Base-by-base conservation (phyloP, 2,797 vertebrate genomes). In the Trachurus trachurus region DNA sequence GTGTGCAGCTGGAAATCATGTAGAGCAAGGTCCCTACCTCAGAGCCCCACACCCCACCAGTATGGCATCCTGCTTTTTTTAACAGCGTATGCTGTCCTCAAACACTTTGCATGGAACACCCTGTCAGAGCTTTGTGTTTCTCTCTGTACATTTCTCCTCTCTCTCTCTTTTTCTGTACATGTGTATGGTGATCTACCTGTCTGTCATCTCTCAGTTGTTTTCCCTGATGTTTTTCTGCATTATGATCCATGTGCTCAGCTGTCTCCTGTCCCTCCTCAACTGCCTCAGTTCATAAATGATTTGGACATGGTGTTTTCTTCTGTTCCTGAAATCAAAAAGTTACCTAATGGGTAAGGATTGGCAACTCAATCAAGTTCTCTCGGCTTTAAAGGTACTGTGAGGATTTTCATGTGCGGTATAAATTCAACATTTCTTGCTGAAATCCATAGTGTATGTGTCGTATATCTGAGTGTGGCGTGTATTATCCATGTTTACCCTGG, bases 1-100 rank as follows among this genome's bases (percentile, higher is more conserved):
- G 68, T 83, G 60, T 68, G 66, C 87, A 81, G 69, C 82, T 90
- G 75, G 81, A 74, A 85, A 84, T 92, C 82, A 80, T 40, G 17
- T 50, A 81, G 85, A 76, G 60, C 67, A 26, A 60, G 63, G 76
- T 76, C 40, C 74, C 45, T 53, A 78, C 71, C 73, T 80, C 72
- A 47, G 49, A 58, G 66, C 81, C 70, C 21, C 68, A 66, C 47
- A 6, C 53, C 47, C 21, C 47, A 17, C 34, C 21, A 10, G 16
- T 64, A 47, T 26, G 68, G 59, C 64, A 37, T 53, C 53, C 62
- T 61, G 70, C 76, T 82, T 85, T 58, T 87, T 88, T 84, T 73
- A 83, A 69, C 65, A 72, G 42, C 71, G 70, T 34, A 49, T 15
- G 12, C 53, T 37, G 44, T 63, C 54, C 58, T 68, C 26, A n/a